These are phyloP conservation scores for Ursus arctos DNA, from an alignment of 2,113 vertebrate species.

Conservation along the genomic window DNA sequence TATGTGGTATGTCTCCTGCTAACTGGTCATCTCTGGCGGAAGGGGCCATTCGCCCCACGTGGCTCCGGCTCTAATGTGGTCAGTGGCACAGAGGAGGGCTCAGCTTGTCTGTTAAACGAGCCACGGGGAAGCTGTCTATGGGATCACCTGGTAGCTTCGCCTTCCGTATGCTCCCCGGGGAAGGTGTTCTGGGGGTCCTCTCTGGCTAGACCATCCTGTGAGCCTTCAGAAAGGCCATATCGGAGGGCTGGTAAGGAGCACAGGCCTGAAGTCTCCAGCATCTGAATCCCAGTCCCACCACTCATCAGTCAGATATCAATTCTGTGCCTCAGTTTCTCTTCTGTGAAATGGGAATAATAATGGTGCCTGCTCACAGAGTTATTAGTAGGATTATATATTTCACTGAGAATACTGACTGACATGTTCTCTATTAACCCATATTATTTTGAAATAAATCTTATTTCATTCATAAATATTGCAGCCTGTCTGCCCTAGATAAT, in stretches of 20 bases:
- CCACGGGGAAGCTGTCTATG: rapidly evolving
- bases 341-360: background rate
- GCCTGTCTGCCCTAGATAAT: background rate
- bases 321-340: background rate
- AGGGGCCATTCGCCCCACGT: background rate
- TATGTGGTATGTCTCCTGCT: background rate
- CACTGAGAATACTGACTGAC: background rate
- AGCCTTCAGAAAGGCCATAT: background rate
- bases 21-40: too few species aligned
- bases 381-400: background rate
- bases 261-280: background rate
- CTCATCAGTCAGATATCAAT: background rate
- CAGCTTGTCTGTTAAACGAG: rapidly evolving
- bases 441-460: background rate
- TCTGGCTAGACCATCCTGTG: background rate
- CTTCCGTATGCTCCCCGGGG: rapidly evolving
- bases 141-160: background rate
- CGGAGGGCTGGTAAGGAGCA: background rate
- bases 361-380: background rate
- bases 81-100: background rate
- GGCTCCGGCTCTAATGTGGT: background rate
- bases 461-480: background rate
- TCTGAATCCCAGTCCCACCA: background rate
- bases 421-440: background rate
- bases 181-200: background rate